These are phyloP conservation scores for Cyphomyrus discorhynchus DNA, from an alignment of 2,113 vertebrate genomes.

Conservation along the genomic window DNA sequence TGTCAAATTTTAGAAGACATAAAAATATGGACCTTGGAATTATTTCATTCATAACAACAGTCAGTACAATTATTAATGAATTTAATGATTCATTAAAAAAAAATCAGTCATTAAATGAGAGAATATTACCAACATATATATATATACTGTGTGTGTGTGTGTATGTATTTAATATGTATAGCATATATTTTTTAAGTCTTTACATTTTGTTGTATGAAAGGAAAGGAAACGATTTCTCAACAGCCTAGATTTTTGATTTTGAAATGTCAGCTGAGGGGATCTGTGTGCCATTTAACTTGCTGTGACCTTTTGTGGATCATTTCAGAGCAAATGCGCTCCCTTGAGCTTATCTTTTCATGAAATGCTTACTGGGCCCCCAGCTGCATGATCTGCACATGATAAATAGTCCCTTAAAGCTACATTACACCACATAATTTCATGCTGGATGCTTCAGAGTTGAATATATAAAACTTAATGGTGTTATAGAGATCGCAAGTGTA, in stretches of 20 bases:
- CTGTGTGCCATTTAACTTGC: conserved; percentile 22
- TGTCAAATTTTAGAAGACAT: not conserved
- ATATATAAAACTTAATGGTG: conserved; percentile 58
- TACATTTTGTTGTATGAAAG: not conserved
- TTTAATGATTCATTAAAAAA: not conserved
- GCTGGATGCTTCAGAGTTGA: conserved; percentile 48
- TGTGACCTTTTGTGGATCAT: conserved; percentile 30
- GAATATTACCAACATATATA: not conserved
- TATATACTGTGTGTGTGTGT: not conserved
- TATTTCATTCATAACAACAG: not conserved
- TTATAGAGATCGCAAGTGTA: conserved; percentile 46
- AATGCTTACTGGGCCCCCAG: conserved; percentile 26
- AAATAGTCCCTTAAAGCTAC: conserved; percentile 52
- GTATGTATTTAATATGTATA: not conserved
- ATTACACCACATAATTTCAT: conserved; percentile 57
- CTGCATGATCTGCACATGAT: conserved; percentile 44
- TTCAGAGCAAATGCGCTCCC: conserved; percentile 22
- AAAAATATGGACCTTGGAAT: not conserved
- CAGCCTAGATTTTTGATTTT: conserved; percentile 1
- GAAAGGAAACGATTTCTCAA: not conserved
- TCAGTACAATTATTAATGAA: not conserved
- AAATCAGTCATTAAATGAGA: not conserved
- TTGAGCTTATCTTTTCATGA: conserved; percentile 21
- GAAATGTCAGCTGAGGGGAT: conserved; percentile 21
- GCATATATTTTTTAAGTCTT: not conserved